These are phyloP conservation scores for Cardiocondyla obscurior DNA, from an alignment of 1,140 invertebrate genomes.

Conservation along the genomic window DNA sequence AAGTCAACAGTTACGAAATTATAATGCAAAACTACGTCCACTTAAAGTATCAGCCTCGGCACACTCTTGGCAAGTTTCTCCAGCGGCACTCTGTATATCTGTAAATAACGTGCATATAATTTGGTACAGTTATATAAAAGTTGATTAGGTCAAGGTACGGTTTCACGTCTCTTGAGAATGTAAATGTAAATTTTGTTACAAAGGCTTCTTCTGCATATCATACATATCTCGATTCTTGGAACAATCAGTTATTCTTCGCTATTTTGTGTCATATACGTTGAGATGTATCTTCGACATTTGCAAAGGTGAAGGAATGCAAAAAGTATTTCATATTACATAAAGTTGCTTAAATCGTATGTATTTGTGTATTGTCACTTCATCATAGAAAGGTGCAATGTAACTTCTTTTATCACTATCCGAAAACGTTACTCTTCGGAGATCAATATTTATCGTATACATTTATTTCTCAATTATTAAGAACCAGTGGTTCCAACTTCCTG, in stretches of 20 bases:
- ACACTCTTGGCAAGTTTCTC: conserved; percentile 13
- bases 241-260: background rate
- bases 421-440: conserved; percentile 1
- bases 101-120: conserved; percentile 50
- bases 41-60: background rate
- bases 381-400: background rate
- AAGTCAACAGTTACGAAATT: background rate
- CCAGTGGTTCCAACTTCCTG: too few relatives aligned
- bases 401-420: conserved; percentile 4
- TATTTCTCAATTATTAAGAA: too few relatives aligned
- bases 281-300: background rate
- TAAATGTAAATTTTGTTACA: conserved; percentile 25
- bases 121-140: conserved; percentile 39
- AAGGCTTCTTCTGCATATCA: conserved; percentile 8
- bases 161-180: background rate
- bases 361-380: background rate
- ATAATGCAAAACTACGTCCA: background rate
- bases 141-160: conserved; percentile 26
- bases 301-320: conserved; percentile 28
- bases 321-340: conserved; percentile 19
- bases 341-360: conserved; percentile 14
- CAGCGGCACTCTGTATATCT: conserved; percentile 33
- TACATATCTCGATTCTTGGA: background rate
- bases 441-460: background rate
- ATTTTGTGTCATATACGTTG: background rate